Evolutionary conservation across 2,888 invertebrate genomes (phyloP).

Genomic region (Ceramica pisi): DNA sequence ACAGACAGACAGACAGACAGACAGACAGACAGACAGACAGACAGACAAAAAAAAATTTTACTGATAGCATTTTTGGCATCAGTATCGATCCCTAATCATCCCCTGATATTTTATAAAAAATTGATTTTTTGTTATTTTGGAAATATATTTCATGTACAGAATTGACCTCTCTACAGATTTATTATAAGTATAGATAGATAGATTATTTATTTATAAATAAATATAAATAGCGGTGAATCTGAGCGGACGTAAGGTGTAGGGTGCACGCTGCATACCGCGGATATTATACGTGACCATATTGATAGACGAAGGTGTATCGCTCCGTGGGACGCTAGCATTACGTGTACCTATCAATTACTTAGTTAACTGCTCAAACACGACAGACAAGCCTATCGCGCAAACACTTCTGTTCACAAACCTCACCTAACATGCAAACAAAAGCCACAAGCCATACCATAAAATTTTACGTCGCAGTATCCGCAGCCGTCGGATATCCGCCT

Average conservation of each 20-base stretch:
- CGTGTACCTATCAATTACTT: neutral
- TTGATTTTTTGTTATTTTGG: no score
- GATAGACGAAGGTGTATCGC: neutral
- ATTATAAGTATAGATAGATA: no score
- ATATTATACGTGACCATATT: neutral
- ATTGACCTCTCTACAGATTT: no score
- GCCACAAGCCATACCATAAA: slow-evolving; percentile 15
- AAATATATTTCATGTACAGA: no score
- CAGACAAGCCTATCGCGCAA: neutral
- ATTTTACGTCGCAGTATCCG: slow-evolving; percentile 35
- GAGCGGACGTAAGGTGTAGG: neutral
- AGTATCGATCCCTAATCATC: no score
- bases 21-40: no score
- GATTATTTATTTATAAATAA: no score
- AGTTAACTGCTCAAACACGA: neutral
- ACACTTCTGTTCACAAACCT: slow-evolving; percentile 2
- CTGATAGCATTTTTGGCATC: no score
- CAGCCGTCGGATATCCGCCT: slow-evolving; percentile 21
- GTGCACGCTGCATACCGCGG: no score
- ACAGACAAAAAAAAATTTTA: no score
- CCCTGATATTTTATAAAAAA: no score
- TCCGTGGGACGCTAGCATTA: neutral
- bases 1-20: no score
- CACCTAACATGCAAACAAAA: slow-evolving; percentile 41
- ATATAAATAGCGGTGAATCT: slow-evolving; percentile 20